Evolutionary conservation across 2,113 vertebrate species (phyloP).

Genomic region (Picathartes gymnocephalus): DNA sequence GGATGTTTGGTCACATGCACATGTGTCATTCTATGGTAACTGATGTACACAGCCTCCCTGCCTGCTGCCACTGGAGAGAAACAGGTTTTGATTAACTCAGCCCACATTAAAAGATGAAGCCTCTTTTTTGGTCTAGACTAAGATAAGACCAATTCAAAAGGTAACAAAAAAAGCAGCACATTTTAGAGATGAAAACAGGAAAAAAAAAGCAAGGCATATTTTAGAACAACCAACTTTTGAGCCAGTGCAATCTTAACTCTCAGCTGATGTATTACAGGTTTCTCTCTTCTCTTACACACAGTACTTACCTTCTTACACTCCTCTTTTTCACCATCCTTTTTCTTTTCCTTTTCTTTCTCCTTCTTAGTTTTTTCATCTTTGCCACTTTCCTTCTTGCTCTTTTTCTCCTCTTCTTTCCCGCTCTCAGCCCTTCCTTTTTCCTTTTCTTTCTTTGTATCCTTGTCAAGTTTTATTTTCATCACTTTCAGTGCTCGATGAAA

Average conservation of each 20-base stretch:
- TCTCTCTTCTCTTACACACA: neutral
- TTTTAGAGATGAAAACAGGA: neutral
- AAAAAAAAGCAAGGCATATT: neutral
- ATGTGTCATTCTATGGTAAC: fast-evolving
- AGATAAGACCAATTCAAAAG: neutral
- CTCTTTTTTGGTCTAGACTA: neutral
- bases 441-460: conserved; percentile 88
- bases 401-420: conserved; percentile 89
- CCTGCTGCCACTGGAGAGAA: neutral
- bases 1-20: neutral
- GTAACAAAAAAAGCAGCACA: neutral
- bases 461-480: conserved; percentile 98
- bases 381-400: conserved; percentile 79
- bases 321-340: conserved; percentile 86
- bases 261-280: neutral
- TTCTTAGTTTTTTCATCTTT: conserved; percentile 82
- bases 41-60: neutral
- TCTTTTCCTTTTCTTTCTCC: conserved; percentile 82
- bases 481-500: conserved; percentile 97
- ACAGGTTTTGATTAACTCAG: neutral
- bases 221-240: neutral
- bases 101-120: neutral
- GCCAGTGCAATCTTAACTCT: neutral
- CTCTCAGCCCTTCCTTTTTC: conserved; percentile 77
- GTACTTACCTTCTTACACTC: conserved; percentile 84